A percentile compares a stretch with the other conserved stretches of the same genome.
phyloP scores from a whole-genome alignment of 2,797 vertebrate genomes.

The Silurus lanzhouensis region DNA sequence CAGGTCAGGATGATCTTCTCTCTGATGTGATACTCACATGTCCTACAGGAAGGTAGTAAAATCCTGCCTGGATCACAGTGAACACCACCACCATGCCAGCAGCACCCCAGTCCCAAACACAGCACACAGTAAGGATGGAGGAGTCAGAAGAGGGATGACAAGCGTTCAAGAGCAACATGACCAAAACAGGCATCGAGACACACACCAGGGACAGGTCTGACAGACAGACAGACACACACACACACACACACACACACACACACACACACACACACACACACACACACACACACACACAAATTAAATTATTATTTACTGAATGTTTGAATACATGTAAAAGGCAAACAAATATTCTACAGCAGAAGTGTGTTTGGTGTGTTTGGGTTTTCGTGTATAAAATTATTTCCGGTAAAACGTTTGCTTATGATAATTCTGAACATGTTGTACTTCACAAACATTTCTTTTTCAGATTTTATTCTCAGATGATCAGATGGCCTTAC shows the following conservation, averaged over 20 bases:
- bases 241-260: constrained; percentile 15
- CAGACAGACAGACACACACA: constrained; percentile 31
- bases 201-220: constrained; percentile 50
- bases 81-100: constrained; percentile 41
- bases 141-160: constrained; percentile 46
- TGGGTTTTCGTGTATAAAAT: constrained; percentile 4
- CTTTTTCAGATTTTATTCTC: too few relatives aligned
- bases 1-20: too few relatives aligned
- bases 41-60: constrained; percentile 58
- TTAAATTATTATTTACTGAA: too few relatives aligned
- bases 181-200: constrained; percentile 21
- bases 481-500: neutral
- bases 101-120: constrained; percentile 52
- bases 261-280: constrained; percentile 25
- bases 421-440: too few relatives aligned
- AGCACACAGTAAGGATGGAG: constrained; percentile 40
- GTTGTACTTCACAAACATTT: neutral
- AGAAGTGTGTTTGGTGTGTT: too few relatives aligned
- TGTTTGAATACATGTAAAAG: too few relatives aligned
- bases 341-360: too few relatives aligned
- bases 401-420: too few relatives aligned
- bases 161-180: constrained; percentile 44
- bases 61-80: constrained; percentile 50
- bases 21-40: constrained; percentile 37
- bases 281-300: neutral